These are phyloP conservation scores for Epirrhoe alternata DNA, from an alignment of 2,888 invertebrate genomes.

Conservation along the genomic window DNA sequence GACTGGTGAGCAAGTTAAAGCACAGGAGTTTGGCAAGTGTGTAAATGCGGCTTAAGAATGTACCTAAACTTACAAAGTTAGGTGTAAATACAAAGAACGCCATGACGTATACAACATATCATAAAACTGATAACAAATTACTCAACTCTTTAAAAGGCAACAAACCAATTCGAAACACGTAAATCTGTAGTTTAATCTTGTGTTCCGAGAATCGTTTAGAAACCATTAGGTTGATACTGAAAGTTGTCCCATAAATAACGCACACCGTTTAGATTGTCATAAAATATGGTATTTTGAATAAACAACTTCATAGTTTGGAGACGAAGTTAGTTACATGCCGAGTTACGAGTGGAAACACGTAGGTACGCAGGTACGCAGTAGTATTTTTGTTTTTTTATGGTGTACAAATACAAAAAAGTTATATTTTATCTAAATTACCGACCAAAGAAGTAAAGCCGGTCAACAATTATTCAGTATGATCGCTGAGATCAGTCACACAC, in stretches of 20 bases:
- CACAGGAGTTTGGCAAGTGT: no score
- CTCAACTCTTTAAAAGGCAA: conserved; percentile 29
- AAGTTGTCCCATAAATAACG: conserved; percentile 34
- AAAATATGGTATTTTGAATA: conserved; percentile 16
- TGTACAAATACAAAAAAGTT: no score
- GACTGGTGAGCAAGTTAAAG: no score
- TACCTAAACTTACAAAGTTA: no score
- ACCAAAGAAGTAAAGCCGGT: no score
- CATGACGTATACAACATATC: conserved; percentile 16
- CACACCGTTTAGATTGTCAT: conserved; percentile 29
- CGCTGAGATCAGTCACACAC: no score
- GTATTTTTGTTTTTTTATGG: no score
- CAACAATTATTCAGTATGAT: no score
- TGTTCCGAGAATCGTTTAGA: conserved; percentile 30
- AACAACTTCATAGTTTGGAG: background rate
- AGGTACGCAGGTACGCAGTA: no score
- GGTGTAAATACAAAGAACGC: conserved; percentile 12
- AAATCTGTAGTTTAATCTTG: conserved; percentile 29
- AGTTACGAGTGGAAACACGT: background rate
- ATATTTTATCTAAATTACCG: no score
- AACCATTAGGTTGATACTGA: conserved; percentile 29
- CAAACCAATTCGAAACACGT: conserved; percentile 32
- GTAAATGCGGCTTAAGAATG: no score
- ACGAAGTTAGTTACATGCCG: conserved; percentile 2
- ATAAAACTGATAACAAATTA: conserved; percentile 31